A percentile compares a stretch with the other conserved stretches of the same genome.
Conservation (phyloP, 2,113 vertebrate species). For the Xiphophorus couchianus region DNA sequence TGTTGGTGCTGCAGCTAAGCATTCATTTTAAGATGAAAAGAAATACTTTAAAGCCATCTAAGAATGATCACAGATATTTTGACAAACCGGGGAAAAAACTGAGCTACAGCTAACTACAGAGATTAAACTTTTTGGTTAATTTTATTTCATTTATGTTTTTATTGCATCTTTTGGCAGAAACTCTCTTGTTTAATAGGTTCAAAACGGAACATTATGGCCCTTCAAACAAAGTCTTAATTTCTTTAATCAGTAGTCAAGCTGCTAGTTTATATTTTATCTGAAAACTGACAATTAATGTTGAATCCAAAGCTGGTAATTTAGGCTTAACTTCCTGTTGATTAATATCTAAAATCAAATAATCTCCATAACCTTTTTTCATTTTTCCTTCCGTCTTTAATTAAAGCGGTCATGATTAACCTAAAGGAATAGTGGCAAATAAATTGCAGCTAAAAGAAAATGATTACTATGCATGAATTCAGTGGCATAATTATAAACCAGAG, state of each 20-base stretch:
- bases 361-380: no score
- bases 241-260: not conserved
- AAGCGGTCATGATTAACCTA: no score
- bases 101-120: not conserved
- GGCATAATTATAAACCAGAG: no score
- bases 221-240: not conserved
- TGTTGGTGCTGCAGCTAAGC: slow-evolving; percentile 3
- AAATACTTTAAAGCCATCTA: not conserved
- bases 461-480: no score
- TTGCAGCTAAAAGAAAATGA: no score
- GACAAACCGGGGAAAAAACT: not conserved
- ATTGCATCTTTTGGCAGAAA: not conserved
- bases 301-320: no score
- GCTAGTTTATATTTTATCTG: not conserved
- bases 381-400: no score
- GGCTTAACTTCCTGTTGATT: no score
- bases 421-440: no score
- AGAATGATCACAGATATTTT: slow-evolving; percentile 5
- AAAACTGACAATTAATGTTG: not conserved
- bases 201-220: not conserved
- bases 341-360: no score
- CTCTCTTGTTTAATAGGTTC: not conserved
- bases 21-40: slow-evolving; percentile 7
- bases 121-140: not conserved
- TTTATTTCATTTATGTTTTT: not conserved